Evolutionary conservation across 2,888 invertebrate species (phyloP), one percentile per base, ranked within the genome.

Genomic region (Microctonus hyperodae): DNA sequence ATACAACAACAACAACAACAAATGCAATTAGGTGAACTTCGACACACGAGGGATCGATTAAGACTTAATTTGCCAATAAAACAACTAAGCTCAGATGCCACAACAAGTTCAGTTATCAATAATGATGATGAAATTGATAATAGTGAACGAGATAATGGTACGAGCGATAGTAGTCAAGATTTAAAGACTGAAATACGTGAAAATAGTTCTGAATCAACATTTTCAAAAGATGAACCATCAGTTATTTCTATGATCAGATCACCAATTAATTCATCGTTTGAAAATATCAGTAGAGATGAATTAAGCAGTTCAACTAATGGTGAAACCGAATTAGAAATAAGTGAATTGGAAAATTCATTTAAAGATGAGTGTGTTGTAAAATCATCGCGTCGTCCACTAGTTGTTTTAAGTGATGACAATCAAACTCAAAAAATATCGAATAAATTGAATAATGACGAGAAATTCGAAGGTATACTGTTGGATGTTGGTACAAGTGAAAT

Each of bases 31-130:
- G 92, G 92, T 23, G 92, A 92, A 11, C 82, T 92, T 44, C 84
- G 92, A 13, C 92, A 92, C 79, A 92, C 92, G 5, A 85, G 91
- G 68, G 90, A 91, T 80, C 88, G 88, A 70, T 86, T 93, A 16
- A 92, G 91, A 79, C 85, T 92, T 10, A 91, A 92, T 81, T 84
- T 93, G 31, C 88, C 89, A 40, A 67, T 58, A 13, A 72, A 69
- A 60, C 64, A 56, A 64, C 31, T 63, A 48, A 64, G 64, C 57
- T 31, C 66, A 64, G 62, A 65, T 62, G 66, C 69, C 51, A 48
- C 61, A 55, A 71, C 57, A 70, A 68, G 55, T 69, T 70, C 48
- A 60, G 69, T 67, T 64, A 68, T 67, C 68, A 70, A 73, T 69
- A 74, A 35, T 64, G 65, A 68, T 51, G 56, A 69, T 23, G 69